These are phyloP conservation scores for Cyanistes caeruleus DNA, from an alignment of 2,113 vertebrate genomes.

Conservation along the genomic window DNA sequence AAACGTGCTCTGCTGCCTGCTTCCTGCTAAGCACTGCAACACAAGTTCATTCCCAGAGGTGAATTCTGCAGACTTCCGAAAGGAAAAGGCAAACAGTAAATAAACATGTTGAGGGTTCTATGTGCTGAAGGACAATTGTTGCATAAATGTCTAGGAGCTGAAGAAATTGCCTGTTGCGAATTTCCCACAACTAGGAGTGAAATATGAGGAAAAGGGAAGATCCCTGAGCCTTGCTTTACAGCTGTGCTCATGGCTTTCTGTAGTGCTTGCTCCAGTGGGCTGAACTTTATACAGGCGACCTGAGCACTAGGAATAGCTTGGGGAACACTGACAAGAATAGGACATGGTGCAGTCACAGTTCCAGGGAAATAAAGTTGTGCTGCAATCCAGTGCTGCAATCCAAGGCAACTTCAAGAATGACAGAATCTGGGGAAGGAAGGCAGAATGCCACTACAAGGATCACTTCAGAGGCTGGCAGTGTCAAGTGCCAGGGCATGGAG, in stretches of 20 bases:
- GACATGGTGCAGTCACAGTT: not conserved
- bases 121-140: not conserved
- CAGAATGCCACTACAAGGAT: not conserved
- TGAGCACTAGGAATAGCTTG: not conserved
- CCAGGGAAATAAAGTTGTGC: not conserved
- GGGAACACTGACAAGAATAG: not conserved
- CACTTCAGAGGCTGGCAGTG: not conserved
- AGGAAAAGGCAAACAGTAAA: not conserved
- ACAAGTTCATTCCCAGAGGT: not conserved
- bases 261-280: not conserved
- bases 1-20: not conserved
- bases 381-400: not conserved
- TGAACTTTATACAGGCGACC: not conserved
- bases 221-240: not conserved
- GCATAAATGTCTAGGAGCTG: not conserved
- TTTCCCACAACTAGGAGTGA: not conserved
- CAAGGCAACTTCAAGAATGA: not conserved
- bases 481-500: constrained; percentile 28
- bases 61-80: not conserved
- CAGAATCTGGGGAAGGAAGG: not conserved
- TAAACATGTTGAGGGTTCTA: not conserved
- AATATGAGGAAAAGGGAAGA: not conserved
- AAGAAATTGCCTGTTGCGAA: not conserved
- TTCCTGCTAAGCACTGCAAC: not conserved
- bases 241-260: not conserved